These are phyloP conservation scores for Merodon equestris DNA, from an alignment of 2,888 invertebrate genomes.

Conservation along the genomic window DNA sequence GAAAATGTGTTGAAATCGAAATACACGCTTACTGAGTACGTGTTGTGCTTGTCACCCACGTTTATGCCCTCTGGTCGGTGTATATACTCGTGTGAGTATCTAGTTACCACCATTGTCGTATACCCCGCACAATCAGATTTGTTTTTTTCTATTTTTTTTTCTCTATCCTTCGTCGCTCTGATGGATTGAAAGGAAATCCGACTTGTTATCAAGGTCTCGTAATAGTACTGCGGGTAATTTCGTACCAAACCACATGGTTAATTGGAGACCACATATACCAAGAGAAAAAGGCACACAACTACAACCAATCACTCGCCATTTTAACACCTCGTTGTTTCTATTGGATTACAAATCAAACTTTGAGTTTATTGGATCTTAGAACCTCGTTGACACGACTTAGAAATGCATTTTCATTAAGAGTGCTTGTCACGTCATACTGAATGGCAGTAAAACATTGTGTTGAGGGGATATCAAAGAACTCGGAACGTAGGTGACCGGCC, in stretches of 20 bases:
- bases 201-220: slow-evolving; percentile 37
- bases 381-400: not conserved
- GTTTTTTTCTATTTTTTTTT: slow-evolving; percentile 1
- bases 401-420: not conserved
- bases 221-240: slow-evolving; percentile 16
- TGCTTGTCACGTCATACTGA: not conserved
- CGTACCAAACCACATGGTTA: slow-evolving; percentile 45
- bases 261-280: slow-evolving; percentile 44
- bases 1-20: slow-evolving; percentile 42
- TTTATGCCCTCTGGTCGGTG: slow-evolving; percentile 46
- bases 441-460: too few species aligned
- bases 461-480: too few species aligned
- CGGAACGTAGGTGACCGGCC: slow-evolving; percentile 10
- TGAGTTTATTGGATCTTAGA: not conserved
- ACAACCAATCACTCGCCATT: slow-evolving; percentile 40
- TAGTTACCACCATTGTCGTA: slow-evolving; percentile 1
- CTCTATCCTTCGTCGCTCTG: too few species aligned
- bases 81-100: slow-evolving; percentile 2
- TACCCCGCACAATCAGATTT: slow-evolving; percentile 24
- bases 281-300: too few species aligned
- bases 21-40: not conserved
- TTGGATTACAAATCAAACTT: slow-evolving; percentile 29
- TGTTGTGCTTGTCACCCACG: slow-evolving; percentile 49
- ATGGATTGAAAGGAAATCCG: slow-evolving; percentile 4
- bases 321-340: slow-evolving; percentile 46